Conservation (phyloP, 1,140 invertebrate species). For the Tyrophagus putrescentiae region DNA sequence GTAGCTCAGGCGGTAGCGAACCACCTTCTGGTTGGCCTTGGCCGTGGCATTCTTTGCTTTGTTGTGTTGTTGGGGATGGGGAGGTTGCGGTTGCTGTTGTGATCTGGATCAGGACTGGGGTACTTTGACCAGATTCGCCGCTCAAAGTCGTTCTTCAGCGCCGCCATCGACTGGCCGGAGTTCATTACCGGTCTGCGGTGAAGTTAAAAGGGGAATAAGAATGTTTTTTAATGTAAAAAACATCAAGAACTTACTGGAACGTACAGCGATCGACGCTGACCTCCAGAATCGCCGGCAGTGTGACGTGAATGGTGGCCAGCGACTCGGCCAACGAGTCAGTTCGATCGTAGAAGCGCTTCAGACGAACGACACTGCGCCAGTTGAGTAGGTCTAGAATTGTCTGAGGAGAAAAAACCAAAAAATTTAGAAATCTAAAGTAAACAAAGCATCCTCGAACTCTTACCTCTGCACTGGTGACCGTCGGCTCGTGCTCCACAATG, state of each 20-base stretch:
- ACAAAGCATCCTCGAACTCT: not conserved
- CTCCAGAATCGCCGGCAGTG: not conserved
- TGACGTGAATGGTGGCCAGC: not conserved
- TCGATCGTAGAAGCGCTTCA: constrained; percentile 3
- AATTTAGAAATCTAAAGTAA: not conserved
- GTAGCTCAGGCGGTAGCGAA: not conserved
- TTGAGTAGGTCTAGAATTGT: not conserved
- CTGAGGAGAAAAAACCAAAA: not conserved
- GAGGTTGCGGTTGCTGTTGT: no score
- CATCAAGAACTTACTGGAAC: not conserved
- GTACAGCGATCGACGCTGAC: not conserved
- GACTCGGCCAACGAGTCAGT: not conserved
- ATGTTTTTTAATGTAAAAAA: not conserved
- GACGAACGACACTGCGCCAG: not conserved
- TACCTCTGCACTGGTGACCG: not conserved
- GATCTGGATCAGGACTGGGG: no score
- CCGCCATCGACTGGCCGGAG: not conserved
- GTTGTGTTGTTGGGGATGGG: not conserved
- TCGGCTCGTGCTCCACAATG: not conserved
- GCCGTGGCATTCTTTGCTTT: not conserved
- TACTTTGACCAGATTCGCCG: no score
- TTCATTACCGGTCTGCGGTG: not conserved
- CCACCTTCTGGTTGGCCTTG: not conserved
- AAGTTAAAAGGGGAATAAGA: not conserved
- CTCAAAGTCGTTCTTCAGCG: not conserved